phyloP scores from a whole-genome alignment of 1,140 invertebrate genomes.

The Amphibalanus amphitrite region DNA sequence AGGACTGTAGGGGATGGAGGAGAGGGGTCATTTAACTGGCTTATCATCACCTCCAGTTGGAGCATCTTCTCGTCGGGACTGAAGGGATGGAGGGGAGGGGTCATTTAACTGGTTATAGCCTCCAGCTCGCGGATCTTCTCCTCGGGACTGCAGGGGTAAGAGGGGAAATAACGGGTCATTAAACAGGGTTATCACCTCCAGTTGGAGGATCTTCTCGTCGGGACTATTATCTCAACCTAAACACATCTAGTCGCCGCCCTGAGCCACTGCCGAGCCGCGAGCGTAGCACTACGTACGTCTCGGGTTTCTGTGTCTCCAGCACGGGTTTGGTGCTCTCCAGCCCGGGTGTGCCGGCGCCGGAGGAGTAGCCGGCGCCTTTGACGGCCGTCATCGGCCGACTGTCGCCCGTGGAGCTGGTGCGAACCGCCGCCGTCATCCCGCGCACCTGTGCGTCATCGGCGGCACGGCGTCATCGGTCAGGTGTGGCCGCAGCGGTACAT shows the following conservation, averaged over 20 bases:
- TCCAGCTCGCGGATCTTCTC: constrained; percentile 69
- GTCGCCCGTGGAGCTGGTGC: background rate
- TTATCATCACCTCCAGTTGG: constrained; percentile 55
- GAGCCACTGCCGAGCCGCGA: background rate
- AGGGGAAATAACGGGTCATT: too few species aligned
- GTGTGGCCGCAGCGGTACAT: too few species aligned
- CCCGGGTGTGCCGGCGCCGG: background rate
- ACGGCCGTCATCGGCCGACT: constrained; percentile 3
- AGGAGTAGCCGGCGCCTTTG: constrained; percentile 1
- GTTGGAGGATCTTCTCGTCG: too few species aligned
- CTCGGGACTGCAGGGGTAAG: constrained; percentile 42
- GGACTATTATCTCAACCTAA: too few species aligned
- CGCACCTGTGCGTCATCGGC: background rate
- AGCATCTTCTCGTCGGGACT: constrained; percentile 70
- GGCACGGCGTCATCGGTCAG: too few species aligned
- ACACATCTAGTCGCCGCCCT: too few species aligned
- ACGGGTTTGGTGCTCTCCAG: background rate
- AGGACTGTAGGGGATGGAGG: constrained; percentile 34
- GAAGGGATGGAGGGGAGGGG: too few species aligned
- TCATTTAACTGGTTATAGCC: constrained; percentile 58
- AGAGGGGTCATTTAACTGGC: too few species aligned
- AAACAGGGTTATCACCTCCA: too few species aligned
- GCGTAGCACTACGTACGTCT: too few species aligned
- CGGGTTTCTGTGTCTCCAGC: background rate
- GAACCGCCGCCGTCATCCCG: background rate